Conservation (phyloP, 2,888 invertebrate genomes). For the Ophioninae sp. region DNA sequence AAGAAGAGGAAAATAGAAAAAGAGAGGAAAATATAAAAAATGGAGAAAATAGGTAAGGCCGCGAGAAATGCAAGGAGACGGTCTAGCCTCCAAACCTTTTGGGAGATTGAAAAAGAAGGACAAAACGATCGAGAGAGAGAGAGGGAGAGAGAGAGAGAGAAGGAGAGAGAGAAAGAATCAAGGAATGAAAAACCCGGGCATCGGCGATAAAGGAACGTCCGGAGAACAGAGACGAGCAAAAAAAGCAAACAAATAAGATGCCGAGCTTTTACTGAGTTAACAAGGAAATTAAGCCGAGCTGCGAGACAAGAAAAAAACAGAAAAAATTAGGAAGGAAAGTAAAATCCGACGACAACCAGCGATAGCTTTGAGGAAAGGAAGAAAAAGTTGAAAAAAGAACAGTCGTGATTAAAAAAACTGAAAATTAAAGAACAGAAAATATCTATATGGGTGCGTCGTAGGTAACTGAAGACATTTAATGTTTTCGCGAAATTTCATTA, state of each 20-base stretch:
- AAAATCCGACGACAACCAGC: conserved; percentile 42
- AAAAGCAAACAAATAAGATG: conserved; percentile 55
- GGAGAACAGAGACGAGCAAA: conserved; percentile 22
- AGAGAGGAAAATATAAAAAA: background rate
- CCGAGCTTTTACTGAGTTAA: conserved; percentile 57
- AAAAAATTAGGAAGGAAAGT: conserved; percentile 10
- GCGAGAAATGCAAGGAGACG: conserved; percentile 58
- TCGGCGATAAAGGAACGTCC: conserved; percentile 36
- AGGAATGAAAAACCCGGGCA: conserved; percentile 63
- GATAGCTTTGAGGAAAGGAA: conserved; percentile 49
- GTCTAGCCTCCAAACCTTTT: conserved; percentile 38
- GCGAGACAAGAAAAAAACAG: conserved; percentile 18
- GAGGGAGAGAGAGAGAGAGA: conserved; percentile 51
- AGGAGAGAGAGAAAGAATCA: conserved; percentile 52
- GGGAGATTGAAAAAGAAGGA: conserved; percentile 48
- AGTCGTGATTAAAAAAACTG: conserved; percentile 15
- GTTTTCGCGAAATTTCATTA: conserved; percentile 47
- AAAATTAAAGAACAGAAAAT: conserved; percentile 21
- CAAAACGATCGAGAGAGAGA: conserved; percentile 34
- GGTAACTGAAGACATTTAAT: conserved; percentile 12
- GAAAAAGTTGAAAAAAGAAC: conserved; percentile 33
- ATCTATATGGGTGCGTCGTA: background rate
- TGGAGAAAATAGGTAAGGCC: conserved; percentile 34
- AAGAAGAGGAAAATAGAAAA: background rate
- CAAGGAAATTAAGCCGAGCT: conserved; percentile 60